phyloP scores from a whole-genome alignment of 2,797 vertebrate genomes.

The Sebastolobus altivelis region DNA sequence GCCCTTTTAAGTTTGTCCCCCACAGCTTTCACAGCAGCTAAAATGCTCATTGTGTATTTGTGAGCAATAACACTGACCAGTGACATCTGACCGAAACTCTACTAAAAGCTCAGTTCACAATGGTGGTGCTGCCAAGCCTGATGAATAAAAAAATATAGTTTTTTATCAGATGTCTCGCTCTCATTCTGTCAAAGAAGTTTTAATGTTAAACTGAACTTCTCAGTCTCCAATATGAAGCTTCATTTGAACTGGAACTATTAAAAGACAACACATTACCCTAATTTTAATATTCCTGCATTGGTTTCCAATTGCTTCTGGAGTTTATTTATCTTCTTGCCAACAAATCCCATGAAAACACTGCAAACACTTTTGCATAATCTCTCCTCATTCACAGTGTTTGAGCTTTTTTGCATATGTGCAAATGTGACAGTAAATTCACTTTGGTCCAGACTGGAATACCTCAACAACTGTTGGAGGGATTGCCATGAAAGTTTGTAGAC shows the following conservation, averaged over 20 bases:
- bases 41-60: constrained; percentile 26
- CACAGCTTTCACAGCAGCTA: constrained; percentile 7
- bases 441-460: not conserved
- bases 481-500: not conserved
- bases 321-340: not conserved
- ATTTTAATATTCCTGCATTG: not conserved
- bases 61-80: constrained; percentile 4
- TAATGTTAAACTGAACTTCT: not conserved
- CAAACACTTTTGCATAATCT: not conserved
- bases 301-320: not conserved
- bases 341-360: not conserved
- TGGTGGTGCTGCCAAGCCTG: not conserved
- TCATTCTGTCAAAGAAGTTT: constrained; percentile 1
- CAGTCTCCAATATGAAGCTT: not conserved
- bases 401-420: not conserved
- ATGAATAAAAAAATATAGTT: not conserved
- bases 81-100: constrained; percentile 14
- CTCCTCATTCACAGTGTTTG: not conserved
- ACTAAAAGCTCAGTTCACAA: not conserved
- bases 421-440: not conserved
- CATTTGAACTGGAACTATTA: not conserved
- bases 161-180: not conserved
- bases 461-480: not conserved
- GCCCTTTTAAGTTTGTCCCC: constrained; percentile 5
- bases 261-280: not conserved